phyloP scores from a whole-genome alignment of 1,140 invertebrate species.

The Neelides sp. region DNA sequence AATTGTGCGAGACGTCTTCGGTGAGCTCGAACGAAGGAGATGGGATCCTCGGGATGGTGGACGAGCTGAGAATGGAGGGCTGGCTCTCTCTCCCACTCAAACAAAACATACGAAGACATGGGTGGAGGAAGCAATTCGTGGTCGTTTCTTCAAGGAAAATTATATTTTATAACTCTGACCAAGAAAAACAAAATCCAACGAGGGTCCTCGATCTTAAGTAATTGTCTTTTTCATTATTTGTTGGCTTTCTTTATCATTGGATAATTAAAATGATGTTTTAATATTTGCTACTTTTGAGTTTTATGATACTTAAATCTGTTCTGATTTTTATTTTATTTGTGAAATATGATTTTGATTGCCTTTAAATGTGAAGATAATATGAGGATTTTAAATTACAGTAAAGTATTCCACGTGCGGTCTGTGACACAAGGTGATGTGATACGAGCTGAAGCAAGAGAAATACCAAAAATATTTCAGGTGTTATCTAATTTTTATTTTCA shows the following conservation, averaged over 20 bases:
- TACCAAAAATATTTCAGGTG: constrained; percentile 95
- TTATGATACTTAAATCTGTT: constrained; percentile 9
- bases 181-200: constrained; percentile 85
- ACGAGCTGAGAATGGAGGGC: constrained; percentile 54
- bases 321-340: neutral
- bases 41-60: constrained; percentile 16
- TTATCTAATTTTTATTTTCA: constrained; percentile 3
- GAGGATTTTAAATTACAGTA: constrained; percentile 48
- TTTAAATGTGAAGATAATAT: constrained; percentile 2
- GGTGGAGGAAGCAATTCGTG: constrained; percentile 94
- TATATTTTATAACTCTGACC: constrained; percentile 92
- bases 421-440: constrained; percentile 98
- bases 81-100: constrained; percentile 92
- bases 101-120: constrained; percentile 85
- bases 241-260: neutral
- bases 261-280: constrained; percentile 8
- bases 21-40: constrained; percentile 29
- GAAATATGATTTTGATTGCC: neutral
- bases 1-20: constrained; percentile 45
- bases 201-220: constrained; percentile 89
- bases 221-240: constrained; percentile 31
- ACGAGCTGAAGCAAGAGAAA: constrained; percentile 94
- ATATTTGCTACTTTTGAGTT: constrained; percentile 16
- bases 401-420: constrained; percentile 95
- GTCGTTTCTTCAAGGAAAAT: constrained; percentile 94